Evolutionary conservation across 2,888 invertebrate genomes (phyloP), one percentile per base, ranked within the genome.

Genomic region (Pandemis corylana): DNA sequence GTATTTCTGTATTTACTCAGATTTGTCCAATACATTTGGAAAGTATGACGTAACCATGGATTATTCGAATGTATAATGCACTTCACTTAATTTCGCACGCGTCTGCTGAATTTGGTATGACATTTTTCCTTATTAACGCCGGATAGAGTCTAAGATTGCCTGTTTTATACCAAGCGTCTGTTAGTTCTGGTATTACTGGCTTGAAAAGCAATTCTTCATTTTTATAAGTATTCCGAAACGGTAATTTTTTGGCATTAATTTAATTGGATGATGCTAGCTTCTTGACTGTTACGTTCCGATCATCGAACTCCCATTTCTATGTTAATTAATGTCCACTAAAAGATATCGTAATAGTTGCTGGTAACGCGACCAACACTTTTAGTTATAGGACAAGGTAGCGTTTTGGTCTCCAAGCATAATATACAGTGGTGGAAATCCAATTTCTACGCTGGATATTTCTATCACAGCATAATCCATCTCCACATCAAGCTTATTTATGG

Each of bases 21-120:
- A 13, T 59, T 28, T 69, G 59, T 65, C 65, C 69, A 74, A 69
- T 69, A 74, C 49, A n/a, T 67, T 72, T 56, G 53, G 69, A 51
- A 49, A 70, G 28, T 20, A 53, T 70, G 70, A 70, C 62, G 28
- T 62, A 70, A 75, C 53, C 10, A 65, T 62, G 65, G 59, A 66
- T 70, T 70, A 69, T 70, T 69, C 69, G 74, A 74, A 69, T 69
- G 69, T 28, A 69, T 69, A 62, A 70, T 75, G 65, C 15, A 70
- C 15, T 67, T 67, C 28, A 70, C 15, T 70, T 67, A 13, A 70
- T 70, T 61, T 67, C 56, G 61, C 46, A 70, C 62, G 65, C 42
- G 66, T 53, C 10, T 36, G 59, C 28, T 59, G 28, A 28, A 28
- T 28, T 28, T 59, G 12, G 10, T 28, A 20, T 10, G 5, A 59